A percentile compares a stretch with the other conserved stretches of the same genome.
Conservation (phyloP, 30 jellyfish, hydroid and myxozoan genomes). For the Catostylus mosaicus region DNA sequence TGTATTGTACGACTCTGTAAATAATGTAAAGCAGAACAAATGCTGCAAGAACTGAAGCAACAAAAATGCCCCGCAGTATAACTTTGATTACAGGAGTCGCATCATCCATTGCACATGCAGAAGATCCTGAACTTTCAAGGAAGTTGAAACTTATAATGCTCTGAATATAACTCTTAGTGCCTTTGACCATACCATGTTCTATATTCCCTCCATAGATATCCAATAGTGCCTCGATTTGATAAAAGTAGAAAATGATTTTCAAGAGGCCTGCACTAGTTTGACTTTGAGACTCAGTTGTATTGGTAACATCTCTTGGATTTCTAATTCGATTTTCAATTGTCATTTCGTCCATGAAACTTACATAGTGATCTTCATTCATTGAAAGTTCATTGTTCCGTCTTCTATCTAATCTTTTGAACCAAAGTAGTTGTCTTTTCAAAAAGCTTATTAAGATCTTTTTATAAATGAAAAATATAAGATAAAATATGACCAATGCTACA, state of each 20-base stretch:
- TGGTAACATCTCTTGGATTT: not conserved
- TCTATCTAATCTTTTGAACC: not conserved
- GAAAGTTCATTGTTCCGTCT: not conserved
- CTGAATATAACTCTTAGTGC: not conserved
- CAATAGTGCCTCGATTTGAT: constrained; percentile 34
- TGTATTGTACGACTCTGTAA: not conserved
- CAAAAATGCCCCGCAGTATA: not conserved
- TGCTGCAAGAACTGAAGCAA: not conserved
- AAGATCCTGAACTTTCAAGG: not conserved
- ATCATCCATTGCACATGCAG: constrained; percentile 13
- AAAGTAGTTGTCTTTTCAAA: not conserved
- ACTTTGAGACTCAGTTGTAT: not conserved
- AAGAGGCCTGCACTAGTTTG: constrained; percentile 47
- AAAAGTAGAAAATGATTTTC: constrained; percentile 40
- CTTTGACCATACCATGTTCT: not conserved
- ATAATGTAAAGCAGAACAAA: not conserved
- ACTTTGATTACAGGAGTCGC: constrained; percentile 6
- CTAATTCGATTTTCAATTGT: not conserved
- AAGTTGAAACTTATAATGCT: constrained; percentile 2
- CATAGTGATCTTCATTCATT: not conserved
- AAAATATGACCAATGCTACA: not conserved
- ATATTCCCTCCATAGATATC: not conserved
- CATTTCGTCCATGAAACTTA: too few relatives aligned
- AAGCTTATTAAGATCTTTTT: not conserved
- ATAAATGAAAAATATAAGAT: not conserved